A percentile compares a stretch with the other conserved stretches of the same genome.
These are phyloP conservation scores for Menidia beryllina DNA, from an alignment of 2,113 vertebrate species.

Conservation along the genomic window DNA sequence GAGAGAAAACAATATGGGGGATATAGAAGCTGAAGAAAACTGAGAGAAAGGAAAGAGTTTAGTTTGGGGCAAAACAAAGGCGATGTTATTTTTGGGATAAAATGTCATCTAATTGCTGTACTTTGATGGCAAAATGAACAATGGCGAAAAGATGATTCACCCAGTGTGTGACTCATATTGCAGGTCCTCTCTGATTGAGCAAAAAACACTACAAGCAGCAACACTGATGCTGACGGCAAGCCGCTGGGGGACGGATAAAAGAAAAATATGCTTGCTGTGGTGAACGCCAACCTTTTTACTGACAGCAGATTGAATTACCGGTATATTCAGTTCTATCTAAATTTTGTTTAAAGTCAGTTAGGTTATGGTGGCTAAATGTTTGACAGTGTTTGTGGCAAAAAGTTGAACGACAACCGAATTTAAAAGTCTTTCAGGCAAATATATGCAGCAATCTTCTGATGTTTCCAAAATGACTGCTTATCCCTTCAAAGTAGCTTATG, in stretches of 20 bases:
- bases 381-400: not conserved
- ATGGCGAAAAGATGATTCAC: slow-evolving; percentile 27
- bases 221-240: not conserved
- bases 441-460: not conserved
- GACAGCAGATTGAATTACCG: too few relatives aligned
- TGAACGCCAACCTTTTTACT: too few relatives aligned
- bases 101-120: not conserved
- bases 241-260: not conserved
- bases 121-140: slow-evolving; percentile 29
- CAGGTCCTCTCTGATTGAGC: slow-evolving; percentile 26
- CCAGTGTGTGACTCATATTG: slow-evolving; percentile 32
- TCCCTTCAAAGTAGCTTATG: too few relatives aligned
- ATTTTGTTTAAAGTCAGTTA: too few relatives aligned
- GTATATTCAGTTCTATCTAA: too few relatives aligned
- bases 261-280: not conserved
- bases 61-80: not conserved
- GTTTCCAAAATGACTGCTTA: too few relatives aligned
- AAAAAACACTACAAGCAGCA: slow-evolving; percentile 14
- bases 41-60: not conserved
- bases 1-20: not conserved
- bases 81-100: not conserved
- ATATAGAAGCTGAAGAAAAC: not conserved
- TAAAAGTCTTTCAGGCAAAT: not conserved
- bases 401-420: not conserved
- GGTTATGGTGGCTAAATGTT: not conserved